Evolutionary conservation across 2,113 vertebrate species (phyloP).

Genomic region (Dromiciops gliroides): DNA sequence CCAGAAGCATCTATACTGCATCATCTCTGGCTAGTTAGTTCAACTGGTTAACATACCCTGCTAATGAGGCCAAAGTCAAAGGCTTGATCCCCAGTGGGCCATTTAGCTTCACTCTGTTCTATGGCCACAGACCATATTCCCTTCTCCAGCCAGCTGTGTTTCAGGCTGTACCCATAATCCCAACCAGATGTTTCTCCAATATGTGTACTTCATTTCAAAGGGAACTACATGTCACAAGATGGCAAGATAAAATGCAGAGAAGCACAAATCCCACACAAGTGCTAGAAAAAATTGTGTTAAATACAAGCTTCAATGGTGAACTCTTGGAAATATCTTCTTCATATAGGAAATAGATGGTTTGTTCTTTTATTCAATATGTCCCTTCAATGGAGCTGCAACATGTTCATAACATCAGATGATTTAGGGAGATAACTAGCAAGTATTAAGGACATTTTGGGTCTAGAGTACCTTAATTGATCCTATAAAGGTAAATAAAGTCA

Average conservation of each 20-base stretch:
- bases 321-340: not conserved
- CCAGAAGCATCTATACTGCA: constrained; percentile 1
- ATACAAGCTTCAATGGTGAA: not conserved
- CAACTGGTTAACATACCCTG: not conserved
- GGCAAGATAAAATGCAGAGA: not conserved
- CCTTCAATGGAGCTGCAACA: not conserved
- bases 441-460: not conserved
- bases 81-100: not conserved
- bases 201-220: not conserved
- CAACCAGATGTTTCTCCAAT: constrained; percentile 9
- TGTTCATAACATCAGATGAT: not conserved
- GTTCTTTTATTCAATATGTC: not conserved
- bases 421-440: not conserved
- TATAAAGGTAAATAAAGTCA: not conserved
- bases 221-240: not conserved
- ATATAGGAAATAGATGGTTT: not conserved
- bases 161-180: constrained; percentile 20
- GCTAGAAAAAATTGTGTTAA: not conserved
- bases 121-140: not conserved
- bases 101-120: not conserved
- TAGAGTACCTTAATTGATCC: not conserved
- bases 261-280: not conserved
- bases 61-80: constrained; percentile 25
- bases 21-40: not conserved
- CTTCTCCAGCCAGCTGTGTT: not conserved